Evolutionary conservation across 1,140 invertebrate genomes (phyloP), one percentile per base, ranked within the genome.

Genomic region (Drosophila pallidifrons): DNA sequence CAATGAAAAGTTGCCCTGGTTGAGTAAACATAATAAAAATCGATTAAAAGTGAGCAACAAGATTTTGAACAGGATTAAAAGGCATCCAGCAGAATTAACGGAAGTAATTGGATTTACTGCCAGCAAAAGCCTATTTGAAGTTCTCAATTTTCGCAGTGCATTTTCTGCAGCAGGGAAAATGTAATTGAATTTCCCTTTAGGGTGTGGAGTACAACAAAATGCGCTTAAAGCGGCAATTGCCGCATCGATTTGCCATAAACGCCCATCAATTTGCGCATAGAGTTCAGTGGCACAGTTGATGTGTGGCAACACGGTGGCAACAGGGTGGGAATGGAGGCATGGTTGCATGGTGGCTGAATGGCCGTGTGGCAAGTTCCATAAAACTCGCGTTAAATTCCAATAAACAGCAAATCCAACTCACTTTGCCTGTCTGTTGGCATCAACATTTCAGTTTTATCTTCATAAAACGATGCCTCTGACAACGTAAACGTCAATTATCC

Each of bases 401-500:
- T 78, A 85, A 76, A 69, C 77, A 52, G 70, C 45, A 88, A 82
- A 88, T 82, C 69, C 76, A 15, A 70, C 16, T 51, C 59, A 69
- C 55, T 60, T 58, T 66, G 15, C 30, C 47, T 35, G 54, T 49
- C 47, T 41, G 64, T 58, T 10, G 30, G 58, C 66, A 70, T 51
- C 49, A 63, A 52, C 43, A 71, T 54, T 76, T 78, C 75, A 68
- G 61, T 55, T 65, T 65, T 45, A 65, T 65, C 63, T 79, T 81
- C 74, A 83, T 83, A 80, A 83, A 79, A 70, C 47, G 65, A 35
- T 73, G 64, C 64, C 64, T 25, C 51, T 46, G 67, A 66, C 63
- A 76, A 75, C 71, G 70, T 76, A 76, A 86, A 77, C 70, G 83
- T 80, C 83, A 87, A 88, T 87, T 87, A 87, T 88, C 69, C 65